These are phyloP conservation scores for Melanaphis sacchari DNA, from an alignment of 1,140 invertebrate genomes.

Conservation along the genomic window DNA sequence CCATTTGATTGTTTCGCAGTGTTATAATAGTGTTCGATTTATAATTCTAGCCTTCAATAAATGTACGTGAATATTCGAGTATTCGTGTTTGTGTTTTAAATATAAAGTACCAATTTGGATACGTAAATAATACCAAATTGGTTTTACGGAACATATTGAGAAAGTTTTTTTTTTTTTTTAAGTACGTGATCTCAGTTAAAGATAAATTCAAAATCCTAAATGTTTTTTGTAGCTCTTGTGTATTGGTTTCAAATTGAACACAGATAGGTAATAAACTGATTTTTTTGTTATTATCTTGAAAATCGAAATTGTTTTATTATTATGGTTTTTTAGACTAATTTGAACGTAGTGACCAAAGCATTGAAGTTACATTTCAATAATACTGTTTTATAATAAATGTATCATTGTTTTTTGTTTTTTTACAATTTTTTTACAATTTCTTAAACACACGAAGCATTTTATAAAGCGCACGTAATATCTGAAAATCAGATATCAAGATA, in stretches of 20 bases:
- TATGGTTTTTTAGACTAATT: no score
- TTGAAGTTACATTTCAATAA: no score
- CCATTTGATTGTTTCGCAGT: neutral
- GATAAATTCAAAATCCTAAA: neutral
- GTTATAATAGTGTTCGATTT: neutral
- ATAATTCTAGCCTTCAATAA: neutral
- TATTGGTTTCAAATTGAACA: neutral
- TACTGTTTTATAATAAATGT: no score
- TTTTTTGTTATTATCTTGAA: neutral
- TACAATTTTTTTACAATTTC: no score
- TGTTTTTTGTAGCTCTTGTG: neutral
- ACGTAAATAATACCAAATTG: neutral
- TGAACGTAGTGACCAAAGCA: no score
- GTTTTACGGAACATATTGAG: neutral
- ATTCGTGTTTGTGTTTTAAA: neutral
- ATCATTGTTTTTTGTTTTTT: no score
- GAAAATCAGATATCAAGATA: no score
- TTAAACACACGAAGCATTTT: no score
- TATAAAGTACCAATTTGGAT: neutral
- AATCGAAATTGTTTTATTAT: no score
- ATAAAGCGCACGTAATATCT: no score
- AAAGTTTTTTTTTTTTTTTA: neutral
- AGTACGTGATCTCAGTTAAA: neutral
- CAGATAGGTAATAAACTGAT: neutral
- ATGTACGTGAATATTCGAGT: neutral